phyloP scores from a whole-genome alignment of 2,797 vertebrate genomes.

The Calcarius lapponicus region DNA sequence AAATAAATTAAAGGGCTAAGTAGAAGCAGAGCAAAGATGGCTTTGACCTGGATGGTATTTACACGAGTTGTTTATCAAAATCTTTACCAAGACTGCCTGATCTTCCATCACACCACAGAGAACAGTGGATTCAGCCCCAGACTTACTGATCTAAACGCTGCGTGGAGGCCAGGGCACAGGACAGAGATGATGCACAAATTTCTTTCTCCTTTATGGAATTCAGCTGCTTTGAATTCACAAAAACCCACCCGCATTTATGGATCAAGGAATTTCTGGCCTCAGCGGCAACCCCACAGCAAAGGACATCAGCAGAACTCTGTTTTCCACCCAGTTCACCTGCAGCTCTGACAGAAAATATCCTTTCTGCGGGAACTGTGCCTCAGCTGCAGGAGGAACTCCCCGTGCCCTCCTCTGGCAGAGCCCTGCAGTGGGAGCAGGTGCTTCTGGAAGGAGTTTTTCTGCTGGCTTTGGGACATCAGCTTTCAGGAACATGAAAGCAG shows the following conservation, averaged over 20 bases:
- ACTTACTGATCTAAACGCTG: rapidly evolving
- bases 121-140: not conserved
- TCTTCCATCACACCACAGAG: not conserved
- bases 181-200: not conserved
- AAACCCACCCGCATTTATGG: rapidly evolving
- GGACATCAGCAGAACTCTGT: not conserved
- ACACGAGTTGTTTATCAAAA: not conserved
- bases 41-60: not conserved
- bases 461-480: not conserved
- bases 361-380: not conserved
- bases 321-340: not conserved
- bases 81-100: not conserved
- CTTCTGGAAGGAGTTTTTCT: not conserved
- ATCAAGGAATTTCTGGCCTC: not conserved
- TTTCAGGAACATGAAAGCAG: not conserved
- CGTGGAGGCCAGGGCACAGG: not conserved
- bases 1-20: not conserved
- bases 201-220: not conserved
- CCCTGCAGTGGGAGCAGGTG: not conserved
- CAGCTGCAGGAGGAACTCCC: not conserved
- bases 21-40: not conserved
- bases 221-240: not conserved
- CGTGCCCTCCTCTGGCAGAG: not conserved
- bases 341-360: not conserved
- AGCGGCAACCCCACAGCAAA: not conserved